Percentiles rank a stretch among this genome's conserved stretches.
Evolutionary conservation across 1,140 invertebrate species (phyloP).

Genomic region (Ephestia elutella): DNA sequence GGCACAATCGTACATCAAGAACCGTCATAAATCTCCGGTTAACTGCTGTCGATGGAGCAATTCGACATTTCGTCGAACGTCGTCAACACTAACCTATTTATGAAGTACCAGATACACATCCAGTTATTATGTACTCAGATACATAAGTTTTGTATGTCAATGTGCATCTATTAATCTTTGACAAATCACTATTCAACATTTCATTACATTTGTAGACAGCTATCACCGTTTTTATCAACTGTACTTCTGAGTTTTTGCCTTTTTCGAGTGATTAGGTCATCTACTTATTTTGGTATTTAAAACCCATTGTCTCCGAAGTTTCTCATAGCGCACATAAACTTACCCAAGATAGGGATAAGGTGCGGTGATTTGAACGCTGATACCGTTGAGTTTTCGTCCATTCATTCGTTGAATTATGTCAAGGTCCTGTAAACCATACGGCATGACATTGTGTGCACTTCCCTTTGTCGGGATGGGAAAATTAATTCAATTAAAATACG

Average conservation of each 20-base stretch:
- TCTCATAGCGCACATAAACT: neutral
- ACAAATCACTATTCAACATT: too few species aligned
- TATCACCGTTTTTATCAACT: too few species aligned
- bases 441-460: slow-evolving; percentile 31
- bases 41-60: slow-evolving; percentile 8
- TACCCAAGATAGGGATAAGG: slow-evolving; percentile 12
- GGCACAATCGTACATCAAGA: neutral
- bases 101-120: too few species aligned
- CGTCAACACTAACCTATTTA: slow-evolving; percentile 3
- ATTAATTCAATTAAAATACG: slow-evolving; percentile 56
- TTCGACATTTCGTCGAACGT: slow-evolving; percentile 1
- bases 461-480: slow-evolving; percentile 54
- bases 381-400: slow-evolving; percentile 24
- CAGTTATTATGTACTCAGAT: neutral
- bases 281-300: too few species aligned
- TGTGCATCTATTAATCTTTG: too few species aligned
- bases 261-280: too few species aligned
- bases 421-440: slow-evolving; percentile 41
- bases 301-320: too few species aligned
- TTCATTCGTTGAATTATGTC: slow-evolving; percentile 41
- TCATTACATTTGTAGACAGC: too few species aligned
- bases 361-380: slow-evolving; percentile 29
- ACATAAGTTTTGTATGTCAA: neutral
- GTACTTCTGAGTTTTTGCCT: too few species aligned
- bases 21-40: slow-evolving; percentile 4